Conservation (phyloP, 2,113 vertebrate genomes). For the Chloropsis hardwickii region DNA sequence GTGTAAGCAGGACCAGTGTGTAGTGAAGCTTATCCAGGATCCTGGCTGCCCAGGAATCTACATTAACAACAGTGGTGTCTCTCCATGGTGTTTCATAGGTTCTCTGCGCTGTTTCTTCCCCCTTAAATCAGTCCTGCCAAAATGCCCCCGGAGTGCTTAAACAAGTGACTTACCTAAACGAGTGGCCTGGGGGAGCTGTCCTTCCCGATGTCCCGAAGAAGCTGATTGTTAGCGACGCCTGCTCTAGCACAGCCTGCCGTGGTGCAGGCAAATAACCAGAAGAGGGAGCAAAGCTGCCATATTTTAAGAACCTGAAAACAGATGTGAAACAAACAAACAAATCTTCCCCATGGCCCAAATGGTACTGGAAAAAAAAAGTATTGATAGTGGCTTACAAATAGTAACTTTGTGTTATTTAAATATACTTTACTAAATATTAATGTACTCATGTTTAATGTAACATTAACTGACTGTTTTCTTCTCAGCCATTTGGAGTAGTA, state of each 20-base stretch:
- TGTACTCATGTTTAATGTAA: background rate
- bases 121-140: background rate
- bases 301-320: background rate
- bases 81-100: background rate
- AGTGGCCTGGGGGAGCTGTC: background rate
- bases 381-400: background rate
- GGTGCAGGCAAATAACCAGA: conserved; percentile 64
- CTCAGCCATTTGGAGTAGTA: background rate
- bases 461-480: background rate
- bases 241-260: background rate
- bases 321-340: background rate
- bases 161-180: background rate
- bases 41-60: background rate
- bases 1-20: background rate
- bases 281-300: conserved; percentile 77
- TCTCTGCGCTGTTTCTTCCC: background rate
- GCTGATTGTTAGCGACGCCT: rapidly evolving
- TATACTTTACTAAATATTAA: background rate
- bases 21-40: background rate
- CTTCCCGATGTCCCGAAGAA: background rate
- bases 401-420: background rate
- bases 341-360: background rate
- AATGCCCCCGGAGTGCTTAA: background rate
- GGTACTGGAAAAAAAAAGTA: background rate
- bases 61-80: background rate